These are phyloP conservation scores for Cuculus canorus DNA, from an alignment of 2,797 vertebrate genomes.

Conservation along the genomic window DNA sequence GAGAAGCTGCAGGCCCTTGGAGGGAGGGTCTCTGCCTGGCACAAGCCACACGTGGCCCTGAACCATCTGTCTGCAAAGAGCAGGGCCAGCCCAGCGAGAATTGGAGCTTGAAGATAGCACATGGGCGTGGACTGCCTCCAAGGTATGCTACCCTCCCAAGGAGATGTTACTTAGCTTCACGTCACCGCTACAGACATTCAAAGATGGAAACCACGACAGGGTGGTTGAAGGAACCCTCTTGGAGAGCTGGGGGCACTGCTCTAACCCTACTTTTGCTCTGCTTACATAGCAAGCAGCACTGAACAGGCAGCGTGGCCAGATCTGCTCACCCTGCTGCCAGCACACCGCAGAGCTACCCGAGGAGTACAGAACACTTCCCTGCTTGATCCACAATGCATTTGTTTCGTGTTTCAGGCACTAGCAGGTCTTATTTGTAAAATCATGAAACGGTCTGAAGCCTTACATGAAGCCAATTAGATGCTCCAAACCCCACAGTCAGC, in stretches of 20 bases:
- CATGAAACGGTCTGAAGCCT: not conserved
- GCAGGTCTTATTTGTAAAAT: not conserved
- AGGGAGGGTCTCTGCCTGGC: not conserved
- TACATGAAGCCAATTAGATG: not conserved
- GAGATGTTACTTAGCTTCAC: not conserved
- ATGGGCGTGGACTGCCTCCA: not conserved
- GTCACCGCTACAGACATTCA: not conserved
- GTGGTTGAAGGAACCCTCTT: not conserved
- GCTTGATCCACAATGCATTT: accelerated
- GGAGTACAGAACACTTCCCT: accelerated
- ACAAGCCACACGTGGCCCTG: not conserved
- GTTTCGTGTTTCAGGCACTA: not conserved
- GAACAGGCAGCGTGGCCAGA: accelerated
- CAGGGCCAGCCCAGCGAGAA: not conserved
- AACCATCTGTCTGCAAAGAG: not conserved
- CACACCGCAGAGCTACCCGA: accelerated
- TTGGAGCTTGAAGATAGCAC: not conserved
- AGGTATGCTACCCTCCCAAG: accelerated
- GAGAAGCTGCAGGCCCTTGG: not conserved
- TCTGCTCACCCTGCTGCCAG: not conserved
- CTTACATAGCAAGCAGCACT: not conserved
- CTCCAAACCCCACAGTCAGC: not conserved
- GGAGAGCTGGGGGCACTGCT: not conserved
- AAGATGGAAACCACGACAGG: not conserved
- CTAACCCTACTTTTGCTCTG: not conserved